These are phyloP conservation scores for Cerceris ruficornis DNA, from an alignment of 2,888 invertebrate genomes.

Conservation along the genomic window DNA sequence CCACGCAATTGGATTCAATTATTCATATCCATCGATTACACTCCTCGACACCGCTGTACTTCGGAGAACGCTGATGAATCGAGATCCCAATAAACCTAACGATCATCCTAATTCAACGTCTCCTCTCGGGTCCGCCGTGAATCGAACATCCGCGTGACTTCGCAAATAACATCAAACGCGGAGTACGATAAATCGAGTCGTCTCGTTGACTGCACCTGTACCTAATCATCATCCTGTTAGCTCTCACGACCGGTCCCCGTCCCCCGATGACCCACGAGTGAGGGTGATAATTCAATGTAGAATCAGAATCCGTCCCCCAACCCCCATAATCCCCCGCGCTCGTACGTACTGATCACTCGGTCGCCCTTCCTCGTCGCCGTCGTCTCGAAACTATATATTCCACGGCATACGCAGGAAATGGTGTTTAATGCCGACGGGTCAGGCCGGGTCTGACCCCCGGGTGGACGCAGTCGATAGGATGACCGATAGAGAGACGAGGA, in stretches of 20 bases:
- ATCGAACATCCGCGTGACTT: conserved; percentile 15
- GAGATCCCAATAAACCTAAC: not conserved
- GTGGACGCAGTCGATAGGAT: conserved; percentile 54
- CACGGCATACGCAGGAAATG: conserved; percentile 73
- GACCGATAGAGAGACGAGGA: conserved; percentile 39
- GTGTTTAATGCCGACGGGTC: conserved; percentile 71
- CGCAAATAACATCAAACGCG: conserved; percentile 25
- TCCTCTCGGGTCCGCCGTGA: not conserved
- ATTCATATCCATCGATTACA: too few species aligned
- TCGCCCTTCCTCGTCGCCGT: conserved; percentile 33
- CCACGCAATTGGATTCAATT: not conserved
- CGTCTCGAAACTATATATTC: conserved; percentile 59
- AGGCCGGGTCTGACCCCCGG: conserved; percentile 63
- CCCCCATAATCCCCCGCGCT: conserved; percentile 38
- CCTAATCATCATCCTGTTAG: conserved; percentile 62
- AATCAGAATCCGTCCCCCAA: conserved; percentile 56
- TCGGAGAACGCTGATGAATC: not conserved
- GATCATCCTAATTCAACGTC: not conserved
- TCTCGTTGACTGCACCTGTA: conserved; percentile 48
- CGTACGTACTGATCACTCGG: conserved; percentile 24
- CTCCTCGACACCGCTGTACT: too few species aligned
- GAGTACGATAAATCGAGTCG: conserved; percentile 56
- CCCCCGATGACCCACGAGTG: conserved; percentile 42
- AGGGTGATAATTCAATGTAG: conserved; percentile 72
- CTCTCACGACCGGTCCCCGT: conserved; percentile 51